Percentiles rank a stretch among this genome's conserved stretches.
These are phyloP conservation scores for Macaca mulatta DNA, from an alignment of 2,113 vertebrate genomes.

Conservation along the genomic window DNA sequence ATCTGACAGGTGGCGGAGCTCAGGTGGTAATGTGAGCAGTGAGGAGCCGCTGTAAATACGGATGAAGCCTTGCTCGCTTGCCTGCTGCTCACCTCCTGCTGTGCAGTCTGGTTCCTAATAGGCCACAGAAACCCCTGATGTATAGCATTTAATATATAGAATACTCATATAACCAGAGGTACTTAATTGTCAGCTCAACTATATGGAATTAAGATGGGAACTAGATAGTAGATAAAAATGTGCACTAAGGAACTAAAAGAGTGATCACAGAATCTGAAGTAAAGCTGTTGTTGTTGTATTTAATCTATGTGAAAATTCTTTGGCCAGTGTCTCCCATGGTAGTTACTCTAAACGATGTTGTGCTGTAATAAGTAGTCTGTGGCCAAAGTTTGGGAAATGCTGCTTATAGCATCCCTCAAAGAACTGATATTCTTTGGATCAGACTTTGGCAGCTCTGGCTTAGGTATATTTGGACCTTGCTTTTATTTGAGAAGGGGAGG, in stretches of 20 bases:
- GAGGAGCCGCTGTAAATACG: too few species aligned
- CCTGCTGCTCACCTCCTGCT: too few species aligned
- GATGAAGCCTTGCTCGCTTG: too few species aligned
- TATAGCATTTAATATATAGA: background rate
- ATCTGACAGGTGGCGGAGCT: too few species aligned
- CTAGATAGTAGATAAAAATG: background rate
- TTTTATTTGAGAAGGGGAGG: slow-evolving; percentile 15
- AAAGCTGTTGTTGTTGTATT: background rate
- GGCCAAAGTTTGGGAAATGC: background rate
- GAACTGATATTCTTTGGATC: background rate
- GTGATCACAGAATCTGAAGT: background rate
- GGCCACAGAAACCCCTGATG: too few species aligned
- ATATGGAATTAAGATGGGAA: background rate
- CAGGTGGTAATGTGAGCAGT: too few species aligned
- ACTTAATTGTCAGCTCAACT: background rate
- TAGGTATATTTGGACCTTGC: background rate
- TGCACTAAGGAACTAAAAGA: background rate
- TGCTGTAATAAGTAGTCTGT: background rate
- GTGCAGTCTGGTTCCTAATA: too few species aligned
- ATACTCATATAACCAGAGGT: background rate
- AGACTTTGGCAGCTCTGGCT: background rate
- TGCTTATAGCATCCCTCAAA: background rate
- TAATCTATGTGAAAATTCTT: background rate
- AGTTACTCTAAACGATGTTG: background rate
- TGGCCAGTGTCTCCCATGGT: background rate